Evolutionary conservation across 2,797 vertebrate genomes (phyloP).

Genomic region (Enteromius radiatus): DNA sequence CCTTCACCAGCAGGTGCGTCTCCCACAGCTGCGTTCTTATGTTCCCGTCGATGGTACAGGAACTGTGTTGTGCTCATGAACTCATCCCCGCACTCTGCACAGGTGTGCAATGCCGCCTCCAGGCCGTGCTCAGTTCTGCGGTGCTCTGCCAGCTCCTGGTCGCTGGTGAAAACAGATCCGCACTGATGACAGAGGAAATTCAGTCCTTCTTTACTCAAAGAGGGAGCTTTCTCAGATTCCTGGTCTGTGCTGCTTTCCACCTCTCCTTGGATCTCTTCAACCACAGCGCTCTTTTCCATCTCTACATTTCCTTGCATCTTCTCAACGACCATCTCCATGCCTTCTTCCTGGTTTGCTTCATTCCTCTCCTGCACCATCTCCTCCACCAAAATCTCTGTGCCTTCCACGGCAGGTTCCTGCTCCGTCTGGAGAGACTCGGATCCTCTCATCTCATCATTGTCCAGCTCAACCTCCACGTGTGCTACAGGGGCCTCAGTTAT

Average conservation of each 20-base stretch:
- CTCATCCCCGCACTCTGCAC: conserved; percentile 77
- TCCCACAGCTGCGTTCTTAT: conserved; percentile 59
- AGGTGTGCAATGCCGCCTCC: conserved; percentile 81
- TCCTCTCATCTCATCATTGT: conserved; percentile 13
- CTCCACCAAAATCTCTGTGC: conserved; percentile 43
- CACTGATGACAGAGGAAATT: conserved; percentile 85
- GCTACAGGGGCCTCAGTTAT: conserved; percentile 33
- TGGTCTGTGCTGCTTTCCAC: conserved; percentile 17
- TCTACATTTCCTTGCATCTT: background rate
- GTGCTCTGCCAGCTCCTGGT: conserved; percentile 77
- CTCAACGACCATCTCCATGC: background rate
- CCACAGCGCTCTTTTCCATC: background rate
- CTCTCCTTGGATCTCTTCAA: conserved; percentile 47
- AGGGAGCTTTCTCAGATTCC: conserved; percentile 22
- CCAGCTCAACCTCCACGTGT: conserved; percentile 56
- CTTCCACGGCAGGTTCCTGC: conserved; percentile 16
- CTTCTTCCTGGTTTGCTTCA: background rate
- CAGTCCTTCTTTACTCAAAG: conserved; percentile 14
- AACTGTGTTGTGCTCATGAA: conserved; percentile 93
- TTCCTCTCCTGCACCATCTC: conserved; percentile 28
- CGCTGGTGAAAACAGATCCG: conserved; percentile 78
- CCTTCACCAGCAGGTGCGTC: background rate
- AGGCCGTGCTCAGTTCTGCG: conserved; percentile 80
- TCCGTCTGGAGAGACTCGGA: background rate
- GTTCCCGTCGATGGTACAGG: conserved; percentile 88